Conservation (phyloP, 1,140 invertebrate species). For the Dreissena polymorpha region DNA sequence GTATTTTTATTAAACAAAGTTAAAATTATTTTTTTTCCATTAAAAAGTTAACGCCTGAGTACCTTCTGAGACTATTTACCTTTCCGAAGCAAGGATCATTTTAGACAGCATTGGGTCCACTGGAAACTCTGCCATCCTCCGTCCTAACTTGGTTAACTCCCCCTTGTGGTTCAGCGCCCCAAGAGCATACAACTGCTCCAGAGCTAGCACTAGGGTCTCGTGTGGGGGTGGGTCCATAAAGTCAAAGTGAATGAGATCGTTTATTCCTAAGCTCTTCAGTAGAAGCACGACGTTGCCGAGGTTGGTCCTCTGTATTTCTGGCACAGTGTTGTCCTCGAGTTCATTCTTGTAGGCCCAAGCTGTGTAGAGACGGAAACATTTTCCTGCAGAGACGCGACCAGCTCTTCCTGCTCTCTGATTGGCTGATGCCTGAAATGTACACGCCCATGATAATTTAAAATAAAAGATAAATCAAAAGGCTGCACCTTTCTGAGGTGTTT, state of each 20-base stretch:
- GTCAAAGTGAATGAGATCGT: constrained; percentile 99
- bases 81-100: constrained; percentile 98
- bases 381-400: constrained; percentile 84
- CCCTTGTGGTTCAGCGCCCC: constrained; percentile 99
- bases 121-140: constrained; percentile 99
- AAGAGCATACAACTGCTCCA: constrained; percentile 98
- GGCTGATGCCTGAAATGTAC: constrained; percentile 71
- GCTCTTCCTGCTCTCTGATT: constrained; percentile 79
- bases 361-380: constrained; percentile 97
- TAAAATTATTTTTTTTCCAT: too few relatives aligned
- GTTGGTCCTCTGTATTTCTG: constrained; percentile 85
- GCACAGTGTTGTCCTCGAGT: constrained; percentile 98
- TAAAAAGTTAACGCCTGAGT: too few relatives aligned
- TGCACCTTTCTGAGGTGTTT: too few relatives aligned
- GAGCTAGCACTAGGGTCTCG: constrained; percentile 95
- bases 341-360: constrained; percentile 98
- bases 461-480: too few relatives aligned
- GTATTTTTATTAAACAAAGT: too few relatives aligned
- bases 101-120: constrained; percentile 99
- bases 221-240: constrained; percentile 99
- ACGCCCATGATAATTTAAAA: too few relatives aligned
- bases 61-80: constrained; percentile 82
- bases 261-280: constrained; percentile 84
- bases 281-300: constrained; percentile 80
- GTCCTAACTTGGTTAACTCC: constrained; percentile 96